Evolutionary conservation across 1,140 invertebrate genomes (phyloP).

Genomic region (Helicorthomorpha holstii): DNA sequence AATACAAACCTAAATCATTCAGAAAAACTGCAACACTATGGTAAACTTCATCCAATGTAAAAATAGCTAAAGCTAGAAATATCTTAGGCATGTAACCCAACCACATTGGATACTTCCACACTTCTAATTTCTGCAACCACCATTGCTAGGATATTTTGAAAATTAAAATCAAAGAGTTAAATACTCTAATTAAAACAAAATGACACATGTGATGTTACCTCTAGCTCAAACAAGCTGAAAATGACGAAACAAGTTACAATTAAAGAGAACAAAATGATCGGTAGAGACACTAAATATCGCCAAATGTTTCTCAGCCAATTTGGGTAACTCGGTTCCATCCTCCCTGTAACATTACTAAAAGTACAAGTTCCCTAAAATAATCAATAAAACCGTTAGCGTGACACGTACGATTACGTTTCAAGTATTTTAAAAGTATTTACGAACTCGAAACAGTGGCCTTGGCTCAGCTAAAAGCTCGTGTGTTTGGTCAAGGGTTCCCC

Average conservation of each 20-base stretch:
- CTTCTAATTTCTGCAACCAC: slow-evolving; percentile 58
- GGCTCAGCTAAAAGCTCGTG: slow-evolving; percentile 77
- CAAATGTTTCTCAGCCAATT: slow-evolving; percentile 74
- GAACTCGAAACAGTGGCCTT: slow-evolving; percentile 70
- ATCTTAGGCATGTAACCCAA: slow-evolving; percentile 77
- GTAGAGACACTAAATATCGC: slow-evolving; percentile 70
- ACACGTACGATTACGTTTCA: too few relatives aligned
- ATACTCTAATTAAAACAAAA: neutral
- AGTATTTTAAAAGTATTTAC: slow-evolving; percentile 7
- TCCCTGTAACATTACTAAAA: slow-evolving; percentile 68
- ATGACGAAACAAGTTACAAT: slow-evolving; percentile 65
- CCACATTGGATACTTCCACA: slow-evolving; percentile 46
- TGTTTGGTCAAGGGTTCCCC: slow-evolving; percentile 77
- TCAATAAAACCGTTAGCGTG: neutral
- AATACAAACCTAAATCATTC: slow-evolving; percentile 66
- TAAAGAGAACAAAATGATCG: slow-evolving; percentile 64
- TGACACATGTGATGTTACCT: slow-evolving; percentile 34
- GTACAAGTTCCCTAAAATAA: slow-evolving; percentile 54
- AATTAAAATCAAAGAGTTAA: neutral
- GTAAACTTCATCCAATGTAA: slow-evolving; percentile 78
- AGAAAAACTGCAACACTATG: slow-evolving; percentile 81
- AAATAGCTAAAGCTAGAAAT: slow-evolving; percentile 70
- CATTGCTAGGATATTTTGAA: slow-evolving; percentile 41
- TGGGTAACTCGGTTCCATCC: slow-evolving; percentile 70
- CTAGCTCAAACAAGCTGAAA: slow-evolving; percentile 68